Evolutionary conservation across 2,113 vertebrate genomes (phyloP).

Genomic region (Ophiodon elongatus): DNA sequence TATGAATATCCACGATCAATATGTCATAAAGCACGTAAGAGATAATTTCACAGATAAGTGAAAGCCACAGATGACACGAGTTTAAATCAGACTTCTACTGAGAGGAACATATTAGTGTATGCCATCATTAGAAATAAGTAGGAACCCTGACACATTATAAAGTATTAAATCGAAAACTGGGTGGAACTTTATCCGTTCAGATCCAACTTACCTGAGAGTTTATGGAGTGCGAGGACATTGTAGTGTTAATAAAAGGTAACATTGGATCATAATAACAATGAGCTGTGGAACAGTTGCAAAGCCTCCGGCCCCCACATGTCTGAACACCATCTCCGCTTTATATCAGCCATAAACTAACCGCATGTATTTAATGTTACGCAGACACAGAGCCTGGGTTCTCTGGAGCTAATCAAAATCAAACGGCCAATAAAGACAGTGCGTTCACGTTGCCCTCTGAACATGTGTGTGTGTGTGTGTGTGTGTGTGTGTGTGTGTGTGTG

Average conservation of each 20-base stretch:
- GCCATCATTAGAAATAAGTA: too few species aligned
- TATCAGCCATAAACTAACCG: neutral
- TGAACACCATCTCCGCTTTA: neutral
- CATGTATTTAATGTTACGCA: neutral
- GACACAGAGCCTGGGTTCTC: neutral
- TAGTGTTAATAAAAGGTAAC: neutral
- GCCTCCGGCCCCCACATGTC: neutral
- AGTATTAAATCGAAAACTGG: too few species aligned
- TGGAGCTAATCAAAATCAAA: neutral
- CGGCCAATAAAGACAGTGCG: neutral
- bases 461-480: slow-evolving; percentile 19
- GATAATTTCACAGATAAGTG: neutral
- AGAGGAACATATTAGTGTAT: neutral
- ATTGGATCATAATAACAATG: neutral
- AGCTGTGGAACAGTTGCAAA: neutral
- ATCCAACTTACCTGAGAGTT: neutral
- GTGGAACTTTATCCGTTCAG: neutral
- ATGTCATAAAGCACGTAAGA: neutral
- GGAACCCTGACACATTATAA: too few species aligned
- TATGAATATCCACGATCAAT: neutral
- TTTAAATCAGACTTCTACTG: neutral
- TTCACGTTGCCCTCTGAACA: neutral
- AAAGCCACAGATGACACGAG: too few species aligned
- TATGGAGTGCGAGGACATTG: neutral
- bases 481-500: neutral